Evolutionary conservation across 2,113 vertebrate genomes (phyloP).

Genomic region (Scomber scombrus): DNA sequence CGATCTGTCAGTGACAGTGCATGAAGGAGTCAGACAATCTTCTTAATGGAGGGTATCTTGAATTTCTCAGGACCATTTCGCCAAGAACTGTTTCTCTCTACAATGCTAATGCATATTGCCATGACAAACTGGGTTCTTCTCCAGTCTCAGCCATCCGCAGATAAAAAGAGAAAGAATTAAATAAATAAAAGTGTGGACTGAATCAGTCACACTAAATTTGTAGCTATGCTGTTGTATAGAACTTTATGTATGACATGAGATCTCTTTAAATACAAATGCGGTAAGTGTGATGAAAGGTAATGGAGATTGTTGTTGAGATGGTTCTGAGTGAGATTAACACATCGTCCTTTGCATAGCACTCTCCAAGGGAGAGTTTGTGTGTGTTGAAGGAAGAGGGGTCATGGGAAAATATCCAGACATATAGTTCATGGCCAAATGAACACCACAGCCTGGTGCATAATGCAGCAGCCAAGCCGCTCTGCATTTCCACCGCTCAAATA

Average conservation of each 20-base stretch:
- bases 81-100: conserved; percentile 26
- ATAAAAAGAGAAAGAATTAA: conserved; percentile 39
- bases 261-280: conserved; percentile 12
- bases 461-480: conserved; percentile 4
- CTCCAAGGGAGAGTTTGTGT: not conserved
- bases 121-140: conserved; percentile 50
- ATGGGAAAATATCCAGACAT: conserved; percentile 21
- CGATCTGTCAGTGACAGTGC: conserved; percentile 54
- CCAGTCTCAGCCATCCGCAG: conserved; percentile 24
- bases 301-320: conserved; percentile 3
- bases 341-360: conserved; percentile 21
- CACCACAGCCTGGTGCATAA: conserved; percentile 15
- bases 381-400: conserved; percentile 21
- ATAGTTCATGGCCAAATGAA: conserved; percentile 31
- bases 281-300: conserved; percentile 43
- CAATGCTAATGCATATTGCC: conserved; percentile 45
- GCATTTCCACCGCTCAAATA: not conserved
- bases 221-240: conserved; percentile 9
- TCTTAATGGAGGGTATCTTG: conserved; percentile 56
- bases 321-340: conserved; percentile 25
- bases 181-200: conserved; percentile 46
- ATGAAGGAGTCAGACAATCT: conserved; percentile 56
- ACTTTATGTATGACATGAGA: conserved; percentile 24
- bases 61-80: conserved; percentile 57
- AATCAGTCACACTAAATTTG: conserved; percentile 59